Conservation (phyloP, 2,113 vertebrate species). For the Myiopsitta monachus region DNA sequence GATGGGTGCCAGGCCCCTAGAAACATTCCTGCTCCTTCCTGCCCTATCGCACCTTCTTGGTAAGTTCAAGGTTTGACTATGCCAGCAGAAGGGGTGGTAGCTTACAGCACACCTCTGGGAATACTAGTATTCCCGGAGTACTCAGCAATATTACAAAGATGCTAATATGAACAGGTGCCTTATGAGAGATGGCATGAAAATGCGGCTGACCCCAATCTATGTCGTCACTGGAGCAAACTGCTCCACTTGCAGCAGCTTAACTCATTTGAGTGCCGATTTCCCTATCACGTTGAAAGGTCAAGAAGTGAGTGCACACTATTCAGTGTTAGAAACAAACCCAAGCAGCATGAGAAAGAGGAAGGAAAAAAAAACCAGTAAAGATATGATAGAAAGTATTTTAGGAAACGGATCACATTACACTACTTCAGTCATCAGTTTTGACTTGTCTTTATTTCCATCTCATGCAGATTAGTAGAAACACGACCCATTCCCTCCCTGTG, state of each 20-base stretch:
- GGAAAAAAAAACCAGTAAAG: neutral
- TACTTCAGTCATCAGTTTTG: slow-evolving; percentile 55
- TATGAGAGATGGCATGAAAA: neutral
- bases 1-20: fast-evolving
- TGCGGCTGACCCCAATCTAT: neutral
- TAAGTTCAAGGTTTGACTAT: neutral
- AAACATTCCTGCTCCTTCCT: neutral
- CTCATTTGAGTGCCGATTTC: neutral
- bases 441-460: slow-evolving; percentile 43
- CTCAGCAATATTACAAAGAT: neutral
- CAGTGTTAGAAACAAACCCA: slow-evolving; percentile 7
- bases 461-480: slow-evolving; percentile 37
- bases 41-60: neutral
- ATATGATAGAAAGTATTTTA: slow-evolving; percentile 45
- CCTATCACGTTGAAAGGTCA: neutral
- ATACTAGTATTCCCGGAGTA: neutral
- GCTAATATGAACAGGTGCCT: neutral
- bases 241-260: neutral
- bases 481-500: slow-evolving; percentile 1
- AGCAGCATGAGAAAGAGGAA: neutral
- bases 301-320: neutral
- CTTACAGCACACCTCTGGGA: neutral
- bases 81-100: neutral
- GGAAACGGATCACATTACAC: slow-evolving; percentile 20
- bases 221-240: neutral